Conservation (phyloP, 2,113 vertebrate genomes). For the Oceanodroma tethys region DNA sequence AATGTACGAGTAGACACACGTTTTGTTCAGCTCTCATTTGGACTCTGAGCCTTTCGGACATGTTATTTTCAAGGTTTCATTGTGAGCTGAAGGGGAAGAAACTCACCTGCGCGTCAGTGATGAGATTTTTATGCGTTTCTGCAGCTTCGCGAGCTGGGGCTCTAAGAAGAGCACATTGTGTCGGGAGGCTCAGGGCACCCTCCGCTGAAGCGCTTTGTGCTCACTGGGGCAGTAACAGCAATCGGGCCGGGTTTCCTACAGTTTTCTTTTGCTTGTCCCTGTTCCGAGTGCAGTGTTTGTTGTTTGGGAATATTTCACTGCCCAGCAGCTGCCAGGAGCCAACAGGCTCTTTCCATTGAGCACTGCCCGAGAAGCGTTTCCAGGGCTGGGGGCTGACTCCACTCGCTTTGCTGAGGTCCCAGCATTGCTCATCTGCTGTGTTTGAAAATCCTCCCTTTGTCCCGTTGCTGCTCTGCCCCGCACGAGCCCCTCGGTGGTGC, state of each 20-base stretch:
- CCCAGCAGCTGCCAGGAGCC: not conserved
- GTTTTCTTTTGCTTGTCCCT: not conserved
- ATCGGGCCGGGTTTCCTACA: fast-evolving
- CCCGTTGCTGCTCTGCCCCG: not conserved
- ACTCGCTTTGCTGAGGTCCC: fast-evolving
- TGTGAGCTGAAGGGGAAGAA: not conserved
- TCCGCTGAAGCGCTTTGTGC: not conserved
- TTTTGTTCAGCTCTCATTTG: not conserved
- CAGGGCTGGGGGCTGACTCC: not conserved
- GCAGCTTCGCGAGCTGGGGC: not conserved
- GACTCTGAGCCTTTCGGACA: not conserved
- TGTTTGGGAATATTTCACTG: not conserved
- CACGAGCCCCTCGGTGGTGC: not conserved
- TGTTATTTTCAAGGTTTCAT: not conserved
- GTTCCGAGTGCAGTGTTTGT: fast-evolving
- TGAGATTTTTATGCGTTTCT: not conserved
- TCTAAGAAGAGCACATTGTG: fast-evolving
- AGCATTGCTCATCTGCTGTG: fast-evolving
- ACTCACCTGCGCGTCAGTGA: not conserved
- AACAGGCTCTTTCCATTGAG: not conserved
- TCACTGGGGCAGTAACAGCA: not conserved
- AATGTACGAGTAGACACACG: not conserved
- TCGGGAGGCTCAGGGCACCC: fast-evolving
- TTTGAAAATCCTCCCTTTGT: not conserved
- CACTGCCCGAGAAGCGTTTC: fast-evolving